Conservation (phyloP, 2,797 vertebrate genomes). For the Setipinna tenuifilis region DNA sequence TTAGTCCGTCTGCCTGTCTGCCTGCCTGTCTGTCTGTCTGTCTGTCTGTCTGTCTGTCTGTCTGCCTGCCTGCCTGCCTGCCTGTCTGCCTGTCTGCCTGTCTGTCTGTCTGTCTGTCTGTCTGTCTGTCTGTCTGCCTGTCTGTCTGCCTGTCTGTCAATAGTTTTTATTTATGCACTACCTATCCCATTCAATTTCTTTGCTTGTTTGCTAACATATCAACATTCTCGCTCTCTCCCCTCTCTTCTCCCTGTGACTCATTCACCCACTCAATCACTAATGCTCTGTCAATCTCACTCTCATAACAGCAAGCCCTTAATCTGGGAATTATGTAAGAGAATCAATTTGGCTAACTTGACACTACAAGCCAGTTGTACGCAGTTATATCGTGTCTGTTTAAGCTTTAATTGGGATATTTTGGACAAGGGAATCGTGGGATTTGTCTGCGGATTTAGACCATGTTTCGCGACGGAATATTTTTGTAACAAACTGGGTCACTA, state of each 20-base stretch:
- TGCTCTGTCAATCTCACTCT: neutral
- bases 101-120: no score
- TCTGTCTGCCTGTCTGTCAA: no score
- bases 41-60: no score
- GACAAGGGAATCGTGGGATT: slow-evolving; percentile 23
- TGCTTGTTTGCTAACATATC: no score
- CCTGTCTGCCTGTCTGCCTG: no score
- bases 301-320: neutral
- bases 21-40: no score
- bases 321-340: neutral
- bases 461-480: slow-evolving; percentile 1
- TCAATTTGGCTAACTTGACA: neutral
- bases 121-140: no score
- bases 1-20: no score
- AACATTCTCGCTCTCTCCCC: no score
- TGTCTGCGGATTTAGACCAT: slow-evolving; percentile 15
- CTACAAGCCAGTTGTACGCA: neutral
- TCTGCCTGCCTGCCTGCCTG: no score
- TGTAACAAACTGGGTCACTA: slow-evolving; percentile 15
- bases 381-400: neutral
- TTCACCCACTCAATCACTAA: neutral
- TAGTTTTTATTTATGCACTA: no score
- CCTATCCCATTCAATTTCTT: no score
- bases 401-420: neutral
- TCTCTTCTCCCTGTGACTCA: neutral